Conservation (phyloP, 2,797 vertebrate genomes). For the Cephalopachus bancanus region DNA sequence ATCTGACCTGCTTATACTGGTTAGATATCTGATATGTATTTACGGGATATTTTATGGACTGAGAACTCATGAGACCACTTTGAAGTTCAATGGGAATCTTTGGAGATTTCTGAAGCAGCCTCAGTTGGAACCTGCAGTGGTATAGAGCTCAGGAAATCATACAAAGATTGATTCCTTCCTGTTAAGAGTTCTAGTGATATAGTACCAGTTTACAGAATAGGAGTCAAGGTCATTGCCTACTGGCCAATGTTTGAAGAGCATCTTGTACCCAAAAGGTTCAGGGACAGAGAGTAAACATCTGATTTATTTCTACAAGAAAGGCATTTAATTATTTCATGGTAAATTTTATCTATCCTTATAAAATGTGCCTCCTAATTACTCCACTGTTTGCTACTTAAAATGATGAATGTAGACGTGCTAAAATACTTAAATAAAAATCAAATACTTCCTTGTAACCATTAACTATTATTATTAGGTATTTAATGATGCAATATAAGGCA, state of each 20-base stretch:
- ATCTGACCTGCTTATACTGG: not conserved
- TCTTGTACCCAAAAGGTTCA: not conserved
- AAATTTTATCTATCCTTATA: not conserved
- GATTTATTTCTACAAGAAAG: not conserved
- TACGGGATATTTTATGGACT: slow-evolving; percentile 34
- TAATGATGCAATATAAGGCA: no score
- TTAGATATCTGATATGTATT: not conserved
- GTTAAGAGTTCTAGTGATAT: not conserved
- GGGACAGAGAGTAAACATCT: not conserved
- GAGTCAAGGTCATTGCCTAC: not conserved
- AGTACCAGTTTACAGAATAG: not conserved
- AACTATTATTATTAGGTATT: no score
- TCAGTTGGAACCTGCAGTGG: not conserved
- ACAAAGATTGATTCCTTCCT: not conserved
- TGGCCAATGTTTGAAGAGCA: not conserved
- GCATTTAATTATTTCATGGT: not conserved
- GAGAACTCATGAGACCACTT: not conserved
- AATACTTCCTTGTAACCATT: not conserved
- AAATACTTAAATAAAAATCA: slow-evolving; percentile 15
- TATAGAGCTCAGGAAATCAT: not conserved
- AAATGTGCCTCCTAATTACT: not conserved
- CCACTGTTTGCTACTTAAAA: not conserved
- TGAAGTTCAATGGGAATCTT: not conserved
- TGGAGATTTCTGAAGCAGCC: slow-evolving; percentile 5
- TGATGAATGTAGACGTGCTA: not conserved